Conservation (phyloP, 2,113 vertebrate species). For the Penelope pileata region DNA sequence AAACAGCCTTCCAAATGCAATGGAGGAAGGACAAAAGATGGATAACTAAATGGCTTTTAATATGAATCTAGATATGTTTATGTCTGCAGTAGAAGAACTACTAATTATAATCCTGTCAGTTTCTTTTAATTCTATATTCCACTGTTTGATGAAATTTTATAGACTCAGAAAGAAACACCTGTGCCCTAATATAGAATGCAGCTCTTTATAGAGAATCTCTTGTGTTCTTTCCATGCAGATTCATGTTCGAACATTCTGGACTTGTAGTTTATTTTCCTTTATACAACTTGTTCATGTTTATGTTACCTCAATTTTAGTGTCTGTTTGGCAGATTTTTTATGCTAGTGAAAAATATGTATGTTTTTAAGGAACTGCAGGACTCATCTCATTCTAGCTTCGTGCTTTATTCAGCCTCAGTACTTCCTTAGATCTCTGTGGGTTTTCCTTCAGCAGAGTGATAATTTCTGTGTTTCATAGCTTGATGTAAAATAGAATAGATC, state of each 20-base stretch:
- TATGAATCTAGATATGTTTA: background rate
- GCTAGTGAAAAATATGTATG: background rate
- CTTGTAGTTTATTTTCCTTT: background rate
- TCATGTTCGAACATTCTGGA: background rate
- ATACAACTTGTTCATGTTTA: background rate
- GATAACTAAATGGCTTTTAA: background rate
- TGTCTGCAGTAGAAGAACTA: background rate
- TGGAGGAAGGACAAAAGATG: background rate
- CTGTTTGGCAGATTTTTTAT: background rate
- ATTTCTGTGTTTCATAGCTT: conserved; percentile 12
- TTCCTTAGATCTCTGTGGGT: background rate
- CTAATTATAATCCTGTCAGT: background rate
- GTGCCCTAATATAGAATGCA: background rate
- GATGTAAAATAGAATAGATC: conserved; percentile 32
- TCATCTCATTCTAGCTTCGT: conserved; percentile 13
- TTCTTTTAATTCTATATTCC: background rate
- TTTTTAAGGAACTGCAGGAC: background rate
- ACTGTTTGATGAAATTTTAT: background rate
- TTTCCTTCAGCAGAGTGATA: conserved; percentile 21
- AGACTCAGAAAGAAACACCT: background rate
- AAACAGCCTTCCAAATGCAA: background rate
- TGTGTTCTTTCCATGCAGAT: background rate
- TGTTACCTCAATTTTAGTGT: background rate
- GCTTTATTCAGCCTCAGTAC: background rate
- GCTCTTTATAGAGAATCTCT: background rate